phyloP scores from a whole-genome alignment of 2,797 vertebrate species.

The Rhynchotus rufescens region DNA sequence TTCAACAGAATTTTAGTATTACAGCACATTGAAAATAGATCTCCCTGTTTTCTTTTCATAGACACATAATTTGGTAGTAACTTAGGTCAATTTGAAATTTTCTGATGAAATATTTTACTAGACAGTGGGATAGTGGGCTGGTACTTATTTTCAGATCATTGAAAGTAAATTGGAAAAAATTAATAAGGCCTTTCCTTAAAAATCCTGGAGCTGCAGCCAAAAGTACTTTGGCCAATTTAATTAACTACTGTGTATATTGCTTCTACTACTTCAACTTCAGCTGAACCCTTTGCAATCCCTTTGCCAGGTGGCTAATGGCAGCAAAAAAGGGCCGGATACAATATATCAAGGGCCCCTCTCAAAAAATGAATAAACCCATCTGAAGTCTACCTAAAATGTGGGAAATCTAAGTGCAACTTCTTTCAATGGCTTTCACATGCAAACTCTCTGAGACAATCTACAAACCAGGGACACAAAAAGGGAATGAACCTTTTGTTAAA shows the following conservation, averaged over 20 bases:
- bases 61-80: neutral
- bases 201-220: neutral
- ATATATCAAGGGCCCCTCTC: neutral
- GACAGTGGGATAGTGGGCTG: neutral
- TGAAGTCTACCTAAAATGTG: neutral
- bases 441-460: neutral
- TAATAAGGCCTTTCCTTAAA: neutral
- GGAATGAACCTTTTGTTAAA: neutral
- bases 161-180: conserved; percentile 12
- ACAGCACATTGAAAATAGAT: neutral
- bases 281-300: neutral
- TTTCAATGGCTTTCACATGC: neutral
- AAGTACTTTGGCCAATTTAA: neutral
- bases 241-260: neutral
- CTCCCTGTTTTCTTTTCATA: neutral
- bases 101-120: neutral
- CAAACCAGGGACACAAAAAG: neutral
- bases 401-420: neutral
- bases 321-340: neutral
- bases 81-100: neutral
- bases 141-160: neutral
- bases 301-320: neutral
- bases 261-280: neutral
- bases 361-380: neutral
- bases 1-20: neutral